These are phyloP conservation scores for Athalia rosae DNA, from an alignment of 2,888 invertebrate genomes.

Conservation along the genomic window DNA sequence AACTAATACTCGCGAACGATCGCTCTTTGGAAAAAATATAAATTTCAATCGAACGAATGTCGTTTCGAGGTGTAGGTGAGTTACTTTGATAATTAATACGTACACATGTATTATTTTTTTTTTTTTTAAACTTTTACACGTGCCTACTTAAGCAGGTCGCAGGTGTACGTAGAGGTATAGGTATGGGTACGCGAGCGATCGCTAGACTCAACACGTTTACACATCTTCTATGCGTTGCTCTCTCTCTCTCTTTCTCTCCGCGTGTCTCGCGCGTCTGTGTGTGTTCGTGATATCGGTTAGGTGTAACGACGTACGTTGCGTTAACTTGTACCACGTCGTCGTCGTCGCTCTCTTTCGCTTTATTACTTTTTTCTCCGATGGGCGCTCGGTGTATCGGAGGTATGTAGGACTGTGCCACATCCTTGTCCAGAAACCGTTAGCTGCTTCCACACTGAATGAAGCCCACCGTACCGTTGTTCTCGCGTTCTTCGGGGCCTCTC, in stretches of 20 bases:
- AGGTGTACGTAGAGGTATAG: neutral
- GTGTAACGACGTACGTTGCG: neutral
- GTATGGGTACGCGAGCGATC: constrained; percentile 5
- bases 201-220: constrained; percentile 22
- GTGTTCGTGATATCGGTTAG: neutral
- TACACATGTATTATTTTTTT: no score
- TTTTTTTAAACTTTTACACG: neutral
- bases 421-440: constrained; percentile 72
- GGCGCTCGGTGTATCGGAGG: constrained; percentile 62
- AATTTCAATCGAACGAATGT: no score
- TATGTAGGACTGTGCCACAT: constrained; percentile 73
- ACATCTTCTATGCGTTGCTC: constrained; percentile 12
- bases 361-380: constrained; percentile 9
- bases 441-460: constrained; percentile 69
- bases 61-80: no score
- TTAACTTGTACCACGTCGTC: constrained; percentile 7
- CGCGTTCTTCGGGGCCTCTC: constrained; percentile 53
- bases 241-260: constrained; percentile 9
- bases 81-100: no score
- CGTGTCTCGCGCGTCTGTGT: neutral
- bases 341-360: constrained; percentile 1
- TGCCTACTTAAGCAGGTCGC: neutral
- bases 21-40: no score
- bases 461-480: constrained; percentile 69
- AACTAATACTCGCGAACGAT: no score